Evolutionary conservation across 92 coral and sea anemone genomes (phyloP), one percentile per base, ranked within the genome.

Genomic region (Anthopleura xanthogrammica): DNA sequence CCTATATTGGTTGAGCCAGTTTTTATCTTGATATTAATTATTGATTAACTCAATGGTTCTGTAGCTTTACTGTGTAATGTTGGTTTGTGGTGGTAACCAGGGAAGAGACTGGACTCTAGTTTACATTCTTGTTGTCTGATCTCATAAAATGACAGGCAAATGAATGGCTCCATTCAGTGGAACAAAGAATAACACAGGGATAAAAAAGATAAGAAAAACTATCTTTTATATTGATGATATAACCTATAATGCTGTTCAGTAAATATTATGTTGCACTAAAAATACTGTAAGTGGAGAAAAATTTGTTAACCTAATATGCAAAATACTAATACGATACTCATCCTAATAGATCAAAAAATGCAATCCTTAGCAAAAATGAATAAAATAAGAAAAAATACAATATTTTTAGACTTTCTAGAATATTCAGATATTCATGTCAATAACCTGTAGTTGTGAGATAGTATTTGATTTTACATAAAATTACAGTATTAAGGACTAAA

Each of bases 51-150:
- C n/a, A 7, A 48, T 83, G 72, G 86, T 76, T 52, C 41, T 56
- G 0, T 23, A 17, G 14, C 17, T 13, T 17, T 29, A 39, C 60
- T 43, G 77, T 70, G 68, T 55, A 55, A 7, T 83, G 86, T 16
- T 76, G 5, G 20, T 16, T 16, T 29, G 41, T 7, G 60, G 12
- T 7, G 48, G 55, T 29, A 43, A 14, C 68, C 55, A 55, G 39
- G 11, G 54, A 79, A 50, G 60, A 66, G 89, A 52, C 89, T 93
- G 94, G 97, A 79, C 8, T 57, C 88, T 80, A 91, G 88, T 84
- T 89, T 79, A 75, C 92, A 90, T 93, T 85, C 84, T 87, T 83
- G 5, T 5, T 10, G 23, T 9, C 83, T 93, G 57, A 88, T 29
- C 65, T 93, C 85, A 90, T 66, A 5, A 55, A 20, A 76, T 42